phyloP scores from a whole-genome alignment of 2,888 invertebrate genomes.

The Papilio protenor region DNA sequence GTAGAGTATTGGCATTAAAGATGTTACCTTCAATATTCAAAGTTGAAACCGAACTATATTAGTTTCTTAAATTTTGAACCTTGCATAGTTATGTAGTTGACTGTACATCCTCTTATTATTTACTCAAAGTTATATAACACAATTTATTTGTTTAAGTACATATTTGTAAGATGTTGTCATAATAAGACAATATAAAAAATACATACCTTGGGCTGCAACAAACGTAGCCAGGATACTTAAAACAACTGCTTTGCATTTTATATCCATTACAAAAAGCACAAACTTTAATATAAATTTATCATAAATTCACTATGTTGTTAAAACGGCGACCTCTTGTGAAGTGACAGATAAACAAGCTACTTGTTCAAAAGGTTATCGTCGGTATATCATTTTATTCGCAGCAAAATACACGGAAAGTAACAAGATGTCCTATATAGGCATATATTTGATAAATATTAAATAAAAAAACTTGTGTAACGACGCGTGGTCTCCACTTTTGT shows the following conservation, averaged over 20 bases:
- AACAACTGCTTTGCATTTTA: conserved; percentile 14
- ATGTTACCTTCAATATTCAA: background rate
- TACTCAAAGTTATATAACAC: background rate
- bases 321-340: conserved; percentile 3
- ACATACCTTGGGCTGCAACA: conserved; percentile 26
- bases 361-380: conserved; percentile 30
- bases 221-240: conserved; percentile 10
- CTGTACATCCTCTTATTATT: no score
- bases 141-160: background rate
- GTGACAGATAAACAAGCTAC: conserved; percentile 14
- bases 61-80: background rate
- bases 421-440: background rate
- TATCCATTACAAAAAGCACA: conserved; percentile 24
- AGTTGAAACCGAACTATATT: background rate
- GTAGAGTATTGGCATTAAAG: background rate
- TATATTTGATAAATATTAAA: background rate
- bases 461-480: conserved; percentile 7
- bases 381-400: background rate
- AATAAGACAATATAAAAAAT: background rate
- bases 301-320: conserved; percentile 22
- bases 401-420: background rate
- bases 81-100: background rate
- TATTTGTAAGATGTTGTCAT: background rate
- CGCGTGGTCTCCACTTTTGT: conserved; percentile 29
- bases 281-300: conserved; percentile 8